These are phyloP conservation scores for Xestia ashworthii DNA, from an alignment of 2,888 invertebrate species.

Conservation along the genomic window DNA sequence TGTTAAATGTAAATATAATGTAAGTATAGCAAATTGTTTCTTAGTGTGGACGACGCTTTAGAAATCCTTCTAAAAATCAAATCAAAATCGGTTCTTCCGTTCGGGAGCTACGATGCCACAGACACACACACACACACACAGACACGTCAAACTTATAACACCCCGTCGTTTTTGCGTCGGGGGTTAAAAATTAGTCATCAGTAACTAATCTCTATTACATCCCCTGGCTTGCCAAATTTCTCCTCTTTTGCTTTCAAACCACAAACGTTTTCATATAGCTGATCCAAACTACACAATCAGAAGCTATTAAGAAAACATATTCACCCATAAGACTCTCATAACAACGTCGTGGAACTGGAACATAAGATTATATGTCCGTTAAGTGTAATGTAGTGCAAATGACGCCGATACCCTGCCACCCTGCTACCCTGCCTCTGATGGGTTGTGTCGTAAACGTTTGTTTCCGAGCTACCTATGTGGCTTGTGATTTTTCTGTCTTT, in stretches of 20 bases:
- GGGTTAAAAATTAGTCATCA: no score
- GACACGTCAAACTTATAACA: no score
- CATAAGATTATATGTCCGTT: conserved; percentile 53
- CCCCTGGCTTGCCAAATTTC: neutral
- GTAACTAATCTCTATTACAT: no score
- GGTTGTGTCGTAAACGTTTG: conserved; percentile 14
- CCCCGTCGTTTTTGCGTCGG: no score
- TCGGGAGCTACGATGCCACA: no score
- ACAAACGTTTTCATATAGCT: neutral
- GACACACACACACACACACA: no score
- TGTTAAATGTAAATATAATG: neutral
- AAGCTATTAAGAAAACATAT: conserved; percentile 8
- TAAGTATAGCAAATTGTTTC: neutral
- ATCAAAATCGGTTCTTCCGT: no score
- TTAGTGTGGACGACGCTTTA: neutral
- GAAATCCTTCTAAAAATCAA: no score
- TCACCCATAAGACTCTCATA: conserved; percentile 13
- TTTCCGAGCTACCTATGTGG: conserved; percentile 3
- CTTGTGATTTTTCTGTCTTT: neutral
- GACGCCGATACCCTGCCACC: conserved; percentile 43
- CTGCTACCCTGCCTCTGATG: conserved; percentile 34
- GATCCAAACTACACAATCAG: neutral
- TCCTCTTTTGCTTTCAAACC: neutral
- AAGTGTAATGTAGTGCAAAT: conserved; percentile 65
- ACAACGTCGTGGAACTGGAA: conserved; percentile 27